A percentile compares a stretch with the other conserved stretches of the same genome.
These are phyloP conservation scores for Crossoptilon crossoptilon DNA, from an alignment of 2,797 vertebrate species.

Conservation along the genomic window DNA sequence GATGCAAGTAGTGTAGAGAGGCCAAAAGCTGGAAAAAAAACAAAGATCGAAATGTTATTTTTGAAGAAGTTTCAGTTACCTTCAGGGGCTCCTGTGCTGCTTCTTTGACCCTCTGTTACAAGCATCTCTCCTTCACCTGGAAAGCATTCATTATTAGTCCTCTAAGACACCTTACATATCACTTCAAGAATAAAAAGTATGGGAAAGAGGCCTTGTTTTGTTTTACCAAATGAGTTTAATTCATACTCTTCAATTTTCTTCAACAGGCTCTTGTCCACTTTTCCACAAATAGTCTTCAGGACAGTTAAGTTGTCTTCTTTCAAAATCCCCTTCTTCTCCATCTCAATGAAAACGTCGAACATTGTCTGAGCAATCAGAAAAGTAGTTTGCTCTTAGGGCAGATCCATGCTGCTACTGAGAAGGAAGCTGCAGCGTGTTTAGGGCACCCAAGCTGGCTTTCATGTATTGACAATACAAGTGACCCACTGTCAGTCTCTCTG, in stretches of 20 bases:
- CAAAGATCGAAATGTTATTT: background rate
- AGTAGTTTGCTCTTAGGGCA: slow-evolving; percentile 15
- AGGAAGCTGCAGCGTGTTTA: background rate
- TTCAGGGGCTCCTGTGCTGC: background rate
- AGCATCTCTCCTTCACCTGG: slow-evolving; percentile 55
- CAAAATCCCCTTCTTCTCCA: slow-evolving; percentile 80
- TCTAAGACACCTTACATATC: background rate
- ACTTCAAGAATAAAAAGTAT: background rate
- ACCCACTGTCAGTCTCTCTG: background rate
- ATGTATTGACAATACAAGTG: accelerated
- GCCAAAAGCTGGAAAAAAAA: background rate
- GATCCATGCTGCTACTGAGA: background rate
- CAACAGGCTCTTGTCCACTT: slow-evolving; percentile 69
- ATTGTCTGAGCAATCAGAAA: slow-evolving; percentile 73
- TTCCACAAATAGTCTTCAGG: slow-evolving; percentile 69
- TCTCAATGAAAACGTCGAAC: slow-evolving; percentile 77
- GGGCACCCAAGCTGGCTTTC: background rate
- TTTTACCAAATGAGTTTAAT: slow-evolving; percentile 60
- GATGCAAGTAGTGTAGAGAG: background rate
- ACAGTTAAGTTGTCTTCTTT: slow-evolving; percentile 50
- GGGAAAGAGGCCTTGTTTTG: background rate
- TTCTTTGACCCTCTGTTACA: background rate
- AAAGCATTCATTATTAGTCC: slow-evolving; percentile 31
- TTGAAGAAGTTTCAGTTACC: slow-evolving; percentile 3
- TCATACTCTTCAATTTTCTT: slow-evolving; percentile 70